These are phyloP conservation scores for Colius striatus DNA, from an alignment of 2,113 vertebrate genomes.

Conservation along the genomic window DNA sequence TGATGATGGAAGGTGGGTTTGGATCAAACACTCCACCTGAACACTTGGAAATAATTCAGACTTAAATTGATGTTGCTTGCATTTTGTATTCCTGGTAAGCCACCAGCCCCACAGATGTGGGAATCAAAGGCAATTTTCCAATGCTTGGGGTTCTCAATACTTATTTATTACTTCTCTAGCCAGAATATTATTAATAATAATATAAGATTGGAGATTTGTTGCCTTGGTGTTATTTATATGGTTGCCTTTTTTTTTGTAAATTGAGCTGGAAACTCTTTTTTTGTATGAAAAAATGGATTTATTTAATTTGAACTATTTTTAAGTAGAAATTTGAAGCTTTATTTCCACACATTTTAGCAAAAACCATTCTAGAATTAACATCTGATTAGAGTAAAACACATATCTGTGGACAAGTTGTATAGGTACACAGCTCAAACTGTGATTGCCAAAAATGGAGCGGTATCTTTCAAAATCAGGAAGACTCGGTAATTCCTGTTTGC, in stretches of 20 bases:
- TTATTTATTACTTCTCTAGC: background rate
- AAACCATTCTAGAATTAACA: background rate
- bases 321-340: background rate
- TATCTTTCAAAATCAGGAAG: background rate
- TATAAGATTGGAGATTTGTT: background rate
- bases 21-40: background rate
- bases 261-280: background rate
- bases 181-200: background rate
- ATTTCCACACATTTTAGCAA: background rate
- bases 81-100: background rate
- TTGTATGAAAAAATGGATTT: background rate
- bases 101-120: background rate
- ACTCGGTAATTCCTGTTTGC: background rate
- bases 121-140: background rate
- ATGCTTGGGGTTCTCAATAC: background rate
- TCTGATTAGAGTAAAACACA: background rate
- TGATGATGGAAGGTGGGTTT: background rate
- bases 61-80: background rate
- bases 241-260: background rate
- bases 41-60: background rate
- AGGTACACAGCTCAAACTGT: background rate
- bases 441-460: background rate
- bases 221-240: background rate
- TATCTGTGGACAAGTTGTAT: background rate
- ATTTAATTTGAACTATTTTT: background rate